phyloP scores from a whole-genome alignment of 2,113 vertebrate species.

The Numida meleagris region DNA sequence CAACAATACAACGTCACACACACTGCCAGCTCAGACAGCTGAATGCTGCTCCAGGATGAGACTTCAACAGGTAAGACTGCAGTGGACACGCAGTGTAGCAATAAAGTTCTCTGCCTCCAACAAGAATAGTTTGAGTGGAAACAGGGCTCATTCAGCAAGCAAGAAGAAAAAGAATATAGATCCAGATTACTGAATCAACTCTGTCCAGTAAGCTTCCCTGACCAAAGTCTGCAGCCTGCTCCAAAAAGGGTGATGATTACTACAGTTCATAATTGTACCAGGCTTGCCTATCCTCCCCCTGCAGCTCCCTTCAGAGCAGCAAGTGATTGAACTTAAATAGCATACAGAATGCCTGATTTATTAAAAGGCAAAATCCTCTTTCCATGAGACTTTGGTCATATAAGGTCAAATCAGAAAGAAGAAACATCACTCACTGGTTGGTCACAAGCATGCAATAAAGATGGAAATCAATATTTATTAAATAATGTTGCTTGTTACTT shows the following conservation, averaged over 20 bases:
- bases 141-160: neutral
- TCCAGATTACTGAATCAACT: neutral
- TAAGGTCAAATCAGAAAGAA: neutral
- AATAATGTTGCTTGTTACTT: neutral
- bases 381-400: neutral
- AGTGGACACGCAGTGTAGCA: neutral
- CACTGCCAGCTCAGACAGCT: neutral
- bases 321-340: neutral
- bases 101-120: neutral
- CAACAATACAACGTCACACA: neutral
- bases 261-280: neutral
- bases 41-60: neutral
- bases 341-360: no score
- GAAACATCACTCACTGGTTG: neutral
- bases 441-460: neutral
- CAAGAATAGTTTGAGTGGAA: neutral
- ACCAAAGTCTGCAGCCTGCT: neutral
- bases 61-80: neutral
- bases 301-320: neutral
- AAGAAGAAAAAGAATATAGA: neutral
- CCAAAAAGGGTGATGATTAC: neutral
- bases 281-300: neutral
- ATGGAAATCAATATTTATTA: neutral
- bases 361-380: neutral
- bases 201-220: neutral